Percentiles rank a stretch among this genome's conserved stretches.
Conservation (phyloP, 64 coral and sea anemone genomes). For the Cladopsammia gracilis region DNA sequence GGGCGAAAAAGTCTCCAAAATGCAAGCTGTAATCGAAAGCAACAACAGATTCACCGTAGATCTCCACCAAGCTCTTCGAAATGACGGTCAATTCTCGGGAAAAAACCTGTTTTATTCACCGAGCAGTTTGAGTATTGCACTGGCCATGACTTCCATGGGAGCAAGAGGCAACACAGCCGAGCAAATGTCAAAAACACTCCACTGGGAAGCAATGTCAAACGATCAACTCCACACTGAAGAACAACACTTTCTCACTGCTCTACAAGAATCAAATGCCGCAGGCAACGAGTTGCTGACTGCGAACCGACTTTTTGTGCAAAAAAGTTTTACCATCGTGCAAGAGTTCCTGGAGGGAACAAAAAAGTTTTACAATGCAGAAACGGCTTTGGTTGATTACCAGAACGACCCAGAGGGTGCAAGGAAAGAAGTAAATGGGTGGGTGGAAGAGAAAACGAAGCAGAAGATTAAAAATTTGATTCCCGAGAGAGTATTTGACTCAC, state of each 20-base stretch:
- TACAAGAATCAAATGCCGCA: constrained; percentile 35
- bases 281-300: constrained; percentile 65
- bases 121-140: constrained; percentile 72
- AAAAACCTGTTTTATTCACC: constrained; percentile 90
- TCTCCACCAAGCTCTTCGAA: constrained; percentile 36
- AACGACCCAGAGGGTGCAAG: constrained; percentile 48
- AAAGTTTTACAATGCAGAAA: constrained; percentile 75
- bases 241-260: constrained; percentile 43
- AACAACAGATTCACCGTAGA: constrained; percentile 47
- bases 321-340: constrained; percentile 45
- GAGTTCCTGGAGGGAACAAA: constrained; percentile 59
- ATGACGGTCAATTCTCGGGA: neutral
- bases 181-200: constrained; percentile 62
- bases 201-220: constrained; percentile 63
- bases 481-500: constrained; percentile 32
- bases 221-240: constrained; percentile 51
- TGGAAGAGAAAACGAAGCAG: constrained; percentile 70
- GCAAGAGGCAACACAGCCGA: constrained; percentile 76
- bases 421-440: constrained; percentile 79
- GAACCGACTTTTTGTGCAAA: constrained; percentile 81
- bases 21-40: constrained; percentile 14
- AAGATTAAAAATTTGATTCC: constrained; percentile 79
- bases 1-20: neutral
- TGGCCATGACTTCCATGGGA: constrained; percentile 84
- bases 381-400: constrained; percentile 77